Conservation (phyloP, 2,113 vertebrate species). For the Coreoperca whiteheadi region DNA sequence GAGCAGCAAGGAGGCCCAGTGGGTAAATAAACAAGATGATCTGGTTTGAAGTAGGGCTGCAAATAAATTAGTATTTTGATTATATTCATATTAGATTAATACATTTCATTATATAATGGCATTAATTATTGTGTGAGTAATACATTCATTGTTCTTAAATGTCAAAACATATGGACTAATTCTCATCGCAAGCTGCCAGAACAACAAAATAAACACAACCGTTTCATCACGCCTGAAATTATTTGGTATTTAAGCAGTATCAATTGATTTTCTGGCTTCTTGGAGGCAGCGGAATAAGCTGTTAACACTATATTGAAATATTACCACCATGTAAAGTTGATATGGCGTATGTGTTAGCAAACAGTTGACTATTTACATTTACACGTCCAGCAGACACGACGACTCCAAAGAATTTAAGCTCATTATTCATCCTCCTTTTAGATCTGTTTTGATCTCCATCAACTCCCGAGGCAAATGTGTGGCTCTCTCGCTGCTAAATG, state of each 20-base stretch:
- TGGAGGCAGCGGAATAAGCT: neutral
- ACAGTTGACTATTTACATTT: neutral
- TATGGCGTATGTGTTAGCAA: neutral
- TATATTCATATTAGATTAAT: neutral
- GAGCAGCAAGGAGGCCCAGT: neutral
- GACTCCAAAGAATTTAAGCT: neutral
- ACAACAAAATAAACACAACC: neutral
- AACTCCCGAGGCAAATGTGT: constrained; percentile 10
- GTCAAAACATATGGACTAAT: neutral
- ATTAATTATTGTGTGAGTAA: neutral
- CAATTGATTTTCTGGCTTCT: neutral
- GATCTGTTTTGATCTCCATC: neutral
- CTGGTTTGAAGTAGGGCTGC: neutral
- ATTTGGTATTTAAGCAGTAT: neutral
- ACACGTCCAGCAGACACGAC: neutral
- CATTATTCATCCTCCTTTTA: neutral
- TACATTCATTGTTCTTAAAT: neutral
- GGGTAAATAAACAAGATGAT: constrained; percentile 5
- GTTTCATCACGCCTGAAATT: neutral
- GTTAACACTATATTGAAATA: neutral
- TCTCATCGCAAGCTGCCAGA: neutral
- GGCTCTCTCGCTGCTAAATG: neutral
- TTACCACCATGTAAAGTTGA: neutral
- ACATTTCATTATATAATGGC: neutral
- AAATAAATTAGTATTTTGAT: neutral